These are phyloP conservation scores for Callyntrura guangdongensis DNA, from an alignment of 2,888 invertebrate species.

Conservation along the genomic window DNA sequence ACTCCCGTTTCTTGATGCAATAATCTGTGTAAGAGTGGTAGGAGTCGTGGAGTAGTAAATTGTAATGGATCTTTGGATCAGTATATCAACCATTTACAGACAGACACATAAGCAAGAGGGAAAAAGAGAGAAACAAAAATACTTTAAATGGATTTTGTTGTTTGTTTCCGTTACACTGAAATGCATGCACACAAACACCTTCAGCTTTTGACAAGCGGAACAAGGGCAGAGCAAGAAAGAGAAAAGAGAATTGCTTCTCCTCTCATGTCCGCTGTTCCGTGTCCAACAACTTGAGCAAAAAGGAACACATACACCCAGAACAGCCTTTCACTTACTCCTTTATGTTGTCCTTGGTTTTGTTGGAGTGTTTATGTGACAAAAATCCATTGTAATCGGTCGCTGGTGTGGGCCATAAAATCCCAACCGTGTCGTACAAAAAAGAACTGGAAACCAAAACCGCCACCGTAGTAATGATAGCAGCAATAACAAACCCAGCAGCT, in stretches of 20 bases:
- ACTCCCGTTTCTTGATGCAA: neutral
- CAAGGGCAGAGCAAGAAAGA: neutral
- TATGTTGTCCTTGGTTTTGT: neutral
- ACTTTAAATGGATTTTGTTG: neutral
- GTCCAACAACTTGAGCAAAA: conserved; percentile 23
- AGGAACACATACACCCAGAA: neutral
- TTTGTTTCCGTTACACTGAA: neutral
- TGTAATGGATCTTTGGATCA: conserved; percentile 52
- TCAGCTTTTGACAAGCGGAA: too few relatives aligned
- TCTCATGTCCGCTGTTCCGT: conserved; percentile 13
- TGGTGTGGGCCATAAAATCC: conserved; percentile 84
- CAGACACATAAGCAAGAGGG: too few relatives aligned
- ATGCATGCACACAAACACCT: neutral
- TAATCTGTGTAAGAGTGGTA: conserved; percentile 3
- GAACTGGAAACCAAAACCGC: conserved; percentile 44
- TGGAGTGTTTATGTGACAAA: conserved; percentile 84
- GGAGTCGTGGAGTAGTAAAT: conserved; percentile 34
- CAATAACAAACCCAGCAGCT: neutral
- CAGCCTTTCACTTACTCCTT: neutral
- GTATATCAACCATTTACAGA: conserved; percentile 41
- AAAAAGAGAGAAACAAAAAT: neutral
- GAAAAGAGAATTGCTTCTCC: neutral
- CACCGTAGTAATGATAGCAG: conserved; percentile 9
- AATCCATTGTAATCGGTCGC: conserved; percentile 85
- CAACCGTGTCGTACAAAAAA: conserved; percentile 76